Evolutionary conservation across 1,140 invertebrate genomes (phyloP), one percentile per base, ranked within the genome.

Genomic region (Trinorchestia longiramus): DNA sequence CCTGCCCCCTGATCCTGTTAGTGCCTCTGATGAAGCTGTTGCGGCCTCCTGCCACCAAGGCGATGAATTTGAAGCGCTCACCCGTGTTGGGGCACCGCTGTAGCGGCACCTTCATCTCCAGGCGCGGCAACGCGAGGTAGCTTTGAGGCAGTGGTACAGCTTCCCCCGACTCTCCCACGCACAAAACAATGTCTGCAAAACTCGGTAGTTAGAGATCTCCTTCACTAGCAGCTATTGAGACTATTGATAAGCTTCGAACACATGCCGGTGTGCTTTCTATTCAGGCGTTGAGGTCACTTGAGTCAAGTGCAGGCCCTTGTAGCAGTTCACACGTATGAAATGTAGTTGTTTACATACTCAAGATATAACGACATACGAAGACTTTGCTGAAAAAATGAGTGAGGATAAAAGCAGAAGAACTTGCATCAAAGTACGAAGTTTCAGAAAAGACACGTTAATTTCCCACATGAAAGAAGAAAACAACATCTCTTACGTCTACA

Each of bases 181-280:
- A 97, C 62, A 97, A 96, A 36, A 97, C 96, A 41, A 97, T 57
- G 92, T 97, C 96, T 97, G 95, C 40, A 87, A 87, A 45, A 96
- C 41, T 15, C 11, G 28, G 28, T 3, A 36, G 11, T 77, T 36
- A 77, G 36, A 36, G 28, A 77, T 77, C 28, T 28, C 28, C 36
- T 77, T 36, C 8, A 77, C 11, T 77, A 19, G 28, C 47, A 77
- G 1, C 15, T 28, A 23, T 53, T 23, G 28, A 19, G 28, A 77
- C 36, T 77, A 77, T 77, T 77, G 47, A 53, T 19, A 77, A 36
- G 28, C 8, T 77, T 15, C 15, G 62, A 77, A 23, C 36, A 28
- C 62, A 77, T 1, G 62, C 11, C 62, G 1, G 28, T 77, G 1
- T 23, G 11, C 6, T 53, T 36, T 15, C 11, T 3, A 77, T 11